Base-by-base conservation (phyloP, 2,797 vertebrate species). In the Acanthurus leucopareius region DNA sequence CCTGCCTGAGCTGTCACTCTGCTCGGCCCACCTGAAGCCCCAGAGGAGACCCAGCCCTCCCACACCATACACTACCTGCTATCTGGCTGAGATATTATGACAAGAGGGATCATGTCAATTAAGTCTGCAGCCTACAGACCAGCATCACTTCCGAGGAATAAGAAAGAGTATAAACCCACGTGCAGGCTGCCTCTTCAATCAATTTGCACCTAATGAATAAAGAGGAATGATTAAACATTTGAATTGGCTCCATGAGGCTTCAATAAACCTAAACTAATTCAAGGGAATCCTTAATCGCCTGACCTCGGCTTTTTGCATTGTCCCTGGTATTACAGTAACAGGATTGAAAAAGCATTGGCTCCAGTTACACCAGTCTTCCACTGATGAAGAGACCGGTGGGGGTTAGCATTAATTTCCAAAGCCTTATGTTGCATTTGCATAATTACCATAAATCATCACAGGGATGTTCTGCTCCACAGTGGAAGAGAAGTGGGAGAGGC, bases 381-480 rank as follows among this genome's bases (percentile, higher is more conserved):
- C 83, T 69, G 80, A 78, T 5, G 73, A 79, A 68, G 68, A 80
- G 69, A 85, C 86, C 77, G 63, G 78, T 77, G 79, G 86, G 90
- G 88, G 86, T 89, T 83, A 83, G 89, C 88, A 83, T 91, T 91
- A 71, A 90, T 93, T 93, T 93, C 86, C 87, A 93, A 92, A 91
- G 88, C 90, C 82, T 87, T 91, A 89, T 91, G 85, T 82, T 77
- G 64, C 75, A 91, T 93, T 93, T 89, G 82, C 92, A 94, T 92
- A 93, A 94, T 94, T 91, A 90, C 87, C 86, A 91, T 93, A 91
- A 91, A 91, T 92, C 89, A 93, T 90, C 81, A 84, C 71, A 78
- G 84, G 81, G 73, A 88, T 86, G 75, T 82, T 83, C 83, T 86
- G 77, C 68, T 88, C 74, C 58, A 71, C 64, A 44, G 78, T 80